These are phyloP conservation scores for Dufourea novaeangliae DNA, from an alignment of 1,140 invertebrate genomes.

Conservation along the genomic window DNA sequence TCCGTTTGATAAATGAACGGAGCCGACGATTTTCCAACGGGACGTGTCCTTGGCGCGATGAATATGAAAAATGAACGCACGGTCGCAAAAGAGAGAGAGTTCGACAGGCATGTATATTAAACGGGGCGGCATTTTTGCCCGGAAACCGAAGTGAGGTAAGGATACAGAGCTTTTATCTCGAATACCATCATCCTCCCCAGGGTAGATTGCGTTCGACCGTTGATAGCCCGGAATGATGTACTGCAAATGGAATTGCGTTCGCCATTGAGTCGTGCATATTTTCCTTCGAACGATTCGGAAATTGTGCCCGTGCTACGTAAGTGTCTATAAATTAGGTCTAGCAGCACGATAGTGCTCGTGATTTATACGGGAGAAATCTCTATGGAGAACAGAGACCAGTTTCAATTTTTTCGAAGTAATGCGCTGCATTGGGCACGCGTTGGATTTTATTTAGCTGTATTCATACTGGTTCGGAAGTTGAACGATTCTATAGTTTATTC, in stretches of 20 bases:
- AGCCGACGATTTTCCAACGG: constrained; percentile 53
- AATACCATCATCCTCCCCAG: constrained; percentile 26
- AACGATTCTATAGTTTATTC: no score
- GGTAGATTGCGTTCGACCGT: constrained; percentile 39
- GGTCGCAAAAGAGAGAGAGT: no score
- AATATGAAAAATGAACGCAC: constrained; percentile 47
- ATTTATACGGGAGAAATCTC: no score
- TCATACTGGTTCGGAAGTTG: no score
- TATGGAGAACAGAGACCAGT: no score
- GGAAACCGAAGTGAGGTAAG: constrained; percentile 47
- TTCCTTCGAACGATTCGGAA: background rate
- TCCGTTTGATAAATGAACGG: constrained; percentile 58
- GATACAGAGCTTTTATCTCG: constrained; percentile 27
- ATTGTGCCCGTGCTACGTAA: background rate
- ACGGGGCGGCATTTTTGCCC: constrained; percentile 29
- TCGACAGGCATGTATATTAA: constrained; percentile 14
- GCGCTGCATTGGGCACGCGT: no score
- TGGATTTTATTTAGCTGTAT: no score
- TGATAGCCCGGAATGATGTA: constrained; percentile 24
- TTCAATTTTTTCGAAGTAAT: no score
- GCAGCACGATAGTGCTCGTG: background rate
- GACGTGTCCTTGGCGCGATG: constrained; percentile 46
- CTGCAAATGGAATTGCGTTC: constrained; percentile 41
- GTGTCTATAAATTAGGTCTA: constrained; percentile 6
- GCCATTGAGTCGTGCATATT: background rate